These are phyloP conservation scores for Scaptomyza polygonia DNA, from an alignment of 2,888 invertebrate species.

Conservation along the genomic window DNA sequence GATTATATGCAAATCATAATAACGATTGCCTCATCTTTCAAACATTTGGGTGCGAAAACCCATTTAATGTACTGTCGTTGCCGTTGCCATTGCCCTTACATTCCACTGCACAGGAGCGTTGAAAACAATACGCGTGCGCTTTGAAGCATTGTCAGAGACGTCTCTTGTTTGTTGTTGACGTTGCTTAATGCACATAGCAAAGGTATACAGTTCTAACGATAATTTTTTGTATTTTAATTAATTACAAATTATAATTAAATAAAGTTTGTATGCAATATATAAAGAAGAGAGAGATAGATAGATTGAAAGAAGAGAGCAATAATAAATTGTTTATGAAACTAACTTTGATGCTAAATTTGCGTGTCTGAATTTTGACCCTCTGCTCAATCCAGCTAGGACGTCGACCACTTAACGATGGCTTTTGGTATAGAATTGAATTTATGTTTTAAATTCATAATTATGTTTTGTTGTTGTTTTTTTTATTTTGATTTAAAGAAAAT, in stretches of 20 bases:
- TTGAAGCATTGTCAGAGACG: constrained; percentile 9
- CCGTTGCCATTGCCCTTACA: constrained; percentile 35
- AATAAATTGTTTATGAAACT: constrained; percentile 82
- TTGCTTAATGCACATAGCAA: constrained; percentile 27
- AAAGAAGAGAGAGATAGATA: constrained; percentile 19
- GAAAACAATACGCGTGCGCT: constrained; percentile 17
- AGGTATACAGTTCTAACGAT: constrained; percentile 33
- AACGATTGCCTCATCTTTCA: constrained; percentile 49
- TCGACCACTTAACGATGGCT: constrained; percentile 85
- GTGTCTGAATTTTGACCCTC: constrained; percentile 85
- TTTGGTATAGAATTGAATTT: constrained; percentile 73
- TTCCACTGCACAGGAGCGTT: constrained; percentile 53
- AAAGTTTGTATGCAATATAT: constrained; percentile 53
- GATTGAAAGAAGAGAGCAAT: constrained; percentile 56
- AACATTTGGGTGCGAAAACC: constrained; percentile 33
- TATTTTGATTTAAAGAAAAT: constrained; percentile 51
- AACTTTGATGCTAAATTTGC: constrained; percentile 85
- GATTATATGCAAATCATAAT: constrained; percentile 41
- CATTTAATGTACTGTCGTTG: constrained; percentile 27
- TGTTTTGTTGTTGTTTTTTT: constrained; percentile 24
- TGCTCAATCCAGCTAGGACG: constrained; percentile 85
- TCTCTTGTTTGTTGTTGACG: constrained; percentile 13
- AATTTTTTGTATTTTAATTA: background rate
- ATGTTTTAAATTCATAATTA: constrained; percentile 46
- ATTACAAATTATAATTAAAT: constrained; percentile 37